phyloP scores from a whole-genome alignment of 2,113 vertebrate species.

The Falco punctatus region DNA sequence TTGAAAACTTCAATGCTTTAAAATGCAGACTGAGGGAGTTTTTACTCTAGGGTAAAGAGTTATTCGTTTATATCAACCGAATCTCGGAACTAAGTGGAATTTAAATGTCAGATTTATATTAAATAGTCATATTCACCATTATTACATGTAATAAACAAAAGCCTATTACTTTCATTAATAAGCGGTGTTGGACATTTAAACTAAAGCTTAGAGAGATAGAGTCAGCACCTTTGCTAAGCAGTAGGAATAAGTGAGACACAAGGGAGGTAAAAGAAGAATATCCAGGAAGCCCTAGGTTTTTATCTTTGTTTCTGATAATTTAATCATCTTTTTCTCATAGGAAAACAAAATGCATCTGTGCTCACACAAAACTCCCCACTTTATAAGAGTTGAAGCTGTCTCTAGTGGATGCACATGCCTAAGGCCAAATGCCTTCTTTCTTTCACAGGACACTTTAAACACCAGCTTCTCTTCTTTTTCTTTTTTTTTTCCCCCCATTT shows the following conservation, averaged over 20 bases:
- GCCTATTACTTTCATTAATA: slow-evolving; percentile 80
- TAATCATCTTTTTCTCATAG: slow-evolving; percentile 82
- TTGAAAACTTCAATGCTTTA: slow-evolving; percentile 85
- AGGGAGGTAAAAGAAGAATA: slow-evolving; percentile 45
- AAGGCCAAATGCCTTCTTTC: slow-evolving; percentile 76
- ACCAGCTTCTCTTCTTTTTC: not conserved
- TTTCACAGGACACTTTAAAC: slow-evolving; percentile 58
- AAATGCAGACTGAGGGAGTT: slow-evolving; percentile 79
- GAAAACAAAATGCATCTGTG: slow-evolving; percentile 85
- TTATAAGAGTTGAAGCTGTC: slow-evolving; percentile 75
- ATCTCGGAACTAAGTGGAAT: slow-evolving; percentile 84
- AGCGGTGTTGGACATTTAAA: slow-evolving; percentile 81
- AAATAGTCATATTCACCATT: slow-evolving; percentile 85
- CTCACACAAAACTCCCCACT: slow-evolving; percentile 79
- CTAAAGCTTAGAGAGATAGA: slow-evolving; percentile 72
- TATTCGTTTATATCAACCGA: slow-evolving; percentile 79
- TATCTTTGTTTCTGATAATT: slow-evolving; percentile 82
- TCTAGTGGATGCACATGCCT: slow-evolving; percentile 67
- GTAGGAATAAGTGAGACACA: slow-evolving; percentile 58
- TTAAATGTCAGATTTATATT: slow-evolving; percentile 91
- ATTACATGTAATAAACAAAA: slow-evolving; percentile 83
- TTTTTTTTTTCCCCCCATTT: not conserved
- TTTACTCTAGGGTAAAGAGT: slow-evolving; percentile 79
- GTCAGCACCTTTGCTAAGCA: slow-evolving; percentile 70
- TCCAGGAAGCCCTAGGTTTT: slow-evolving; percentile 68